Evolutionary conservation across 2,888 invertebrate genomes (phyloP).

Genomic region (Rapana venosa): DNA sequence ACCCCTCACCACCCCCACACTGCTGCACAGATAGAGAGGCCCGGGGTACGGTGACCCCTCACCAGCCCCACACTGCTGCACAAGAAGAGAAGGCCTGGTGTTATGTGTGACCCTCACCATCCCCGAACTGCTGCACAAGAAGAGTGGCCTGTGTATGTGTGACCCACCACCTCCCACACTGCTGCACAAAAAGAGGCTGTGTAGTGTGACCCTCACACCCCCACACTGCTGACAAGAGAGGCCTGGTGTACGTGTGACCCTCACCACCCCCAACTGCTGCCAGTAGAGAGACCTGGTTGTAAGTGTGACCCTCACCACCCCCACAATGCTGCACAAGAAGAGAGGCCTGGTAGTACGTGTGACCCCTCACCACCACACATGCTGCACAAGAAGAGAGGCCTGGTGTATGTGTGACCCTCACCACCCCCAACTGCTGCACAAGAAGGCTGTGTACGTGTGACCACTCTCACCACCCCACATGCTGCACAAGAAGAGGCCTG

Average conservation of each 20-base stretch:
- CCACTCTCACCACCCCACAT: too few relatives aligned
- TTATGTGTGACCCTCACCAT: too few relatives aligned
- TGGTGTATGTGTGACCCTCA: conserved; percentile 21
- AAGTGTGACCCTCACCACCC: background rate
- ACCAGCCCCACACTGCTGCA: background rate
- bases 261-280: background rate
- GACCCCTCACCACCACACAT: too few relatives aligned
- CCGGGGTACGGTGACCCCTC: conserved; percentile 15
- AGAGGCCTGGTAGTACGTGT: background rate
- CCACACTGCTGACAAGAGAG: too few relatives aligned
- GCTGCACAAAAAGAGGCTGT: background rate
- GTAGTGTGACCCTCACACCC: too few relatives aligned
- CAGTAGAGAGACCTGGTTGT: conserved; percentile 23
- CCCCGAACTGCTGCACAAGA: too few relatives aligned
- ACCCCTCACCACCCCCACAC: background rate
- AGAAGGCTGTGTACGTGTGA: too few relatives aligned
- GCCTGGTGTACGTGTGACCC: conserved; percentile 26
- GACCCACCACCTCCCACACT: too few relatives aligned
- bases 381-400: background rate
- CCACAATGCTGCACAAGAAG: background rate
- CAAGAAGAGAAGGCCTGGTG: background rate
- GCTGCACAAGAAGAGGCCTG: too few relatives aligned
- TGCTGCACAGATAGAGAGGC: background rate
- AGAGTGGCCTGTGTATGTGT: conserved; percentile 19
- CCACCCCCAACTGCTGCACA: too few relatives aligned